A percentile compares a stretch with the other conserved stretches of the same genome.
phyloP scores from a whole-genome alignment of 92 coral and sea anemone genomes.

The Pocillopora meandrina region DNA sequence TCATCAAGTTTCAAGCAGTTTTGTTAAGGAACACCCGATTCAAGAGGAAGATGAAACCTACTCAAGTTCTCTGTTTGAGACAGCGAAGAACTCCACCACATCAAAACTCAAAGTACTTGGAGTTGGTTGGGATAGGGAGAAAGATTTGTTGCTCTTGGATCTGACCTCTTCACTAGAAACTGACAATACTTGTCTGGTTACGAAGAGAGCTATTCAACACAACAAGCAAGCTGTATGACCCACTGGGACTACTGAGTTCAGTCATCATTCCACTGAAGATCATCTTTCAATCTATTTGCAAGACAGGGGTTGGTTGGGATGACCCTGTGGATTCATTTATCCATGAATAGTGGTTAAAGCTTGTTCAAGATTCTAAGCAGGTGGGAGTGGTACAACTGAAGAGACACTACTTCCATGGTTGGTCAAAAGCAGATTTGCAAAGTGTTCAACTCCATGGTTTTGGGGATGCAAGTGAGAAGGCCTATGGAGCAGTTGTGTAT shows the following conservation, averaged over 20 bases:
- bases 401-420: too few relatives aligned
- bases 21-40: not conserved
- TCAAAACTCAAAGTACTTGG: constrained; percentile 35
- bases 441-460: constrained; percentile 48
- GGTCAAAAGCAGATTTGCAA: not conserved
- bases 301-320: constrained; percentile 40
- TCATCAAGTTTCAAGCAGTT: not conserved
- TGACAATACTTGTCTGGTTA: not conserved
- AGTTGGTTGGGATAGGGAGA: constrained; percentile 33
- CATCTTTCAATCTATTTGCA: constrained; percentile 43
- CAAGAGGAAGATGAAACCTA: constrained; percentile 39
- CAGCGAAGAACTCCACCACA: constrained; percentile 17
- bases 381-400: too few relatives aligned
- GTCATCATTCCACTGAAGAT: constrained; percentile 47
- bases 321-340: constrained; percentile 38
- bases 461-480: constrained; percentile 52
- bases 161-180: constrained; percentile 14
- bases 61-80: constrained; percentile 37
- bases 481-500: constrained; percentile 57
- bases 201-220: constrained; percentile 36
- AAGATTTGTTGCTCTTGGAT: constrained; percentile 26
- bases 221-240: constrained; percentile 45
- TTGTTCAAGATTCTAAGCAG: too few relatives aligned
- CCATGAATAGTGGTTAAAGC: constrained; percentile 35
- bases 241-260: constrained; percentile 48